Percentiles rank a stretch among this genome's conserved stretches.
Evolutionary conservation across 2,888 invertebrate species (phyloP).

Genomic region (Leptinotarsa haldemani): DNA sequence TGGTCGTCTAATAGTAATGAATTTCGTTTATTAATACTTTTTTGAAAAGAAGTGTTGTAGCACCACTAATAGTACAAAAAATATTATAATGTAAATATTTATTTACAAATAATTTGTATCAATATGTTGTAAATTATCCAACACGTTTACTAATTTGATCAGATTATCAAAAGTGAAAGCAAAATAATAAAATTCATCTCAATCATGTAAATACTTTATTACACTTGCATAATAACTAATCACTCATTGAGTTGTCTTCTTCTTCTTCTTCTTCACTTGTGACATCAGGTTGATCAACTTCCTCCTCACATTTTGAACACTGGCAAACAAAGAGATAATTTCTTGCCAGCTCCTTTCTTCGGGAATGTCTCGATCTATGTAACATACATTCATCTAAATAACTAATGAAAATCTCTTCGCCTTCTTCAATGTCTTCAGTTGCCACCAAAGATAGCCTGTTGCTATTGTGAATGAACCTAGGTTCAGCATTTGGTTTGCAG

Average conservation of each 20-base stretch:
- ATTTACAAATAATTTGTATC: too few relatives aligned
- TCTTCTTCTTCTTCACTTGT: slow-evolving; percentile 84
- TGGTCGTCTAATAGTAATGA: too few relatives aligned
- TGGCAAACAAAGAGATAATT: slow-evolving; percentile 86
- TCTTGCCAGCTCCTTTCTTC: slow-evolving; percentile 83
- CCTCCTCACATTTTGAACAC: slow-evolving; percentile 81
- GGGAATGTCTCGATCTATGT: slow-evolving; percentile 84
- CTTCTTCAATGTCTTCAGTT: slow-evolving; percentile 76
- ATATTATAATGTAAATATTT: too few relatives aligned
- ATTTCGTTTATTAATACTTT: too few relatives aligned
- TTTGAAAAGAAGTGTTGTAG: too few relatives aligned
- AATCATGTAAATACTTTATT: background rate
- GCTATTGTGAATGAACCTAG: slow-evolving; percentile 86
- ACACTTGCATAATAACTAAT: slow-evolving; percentile 2
- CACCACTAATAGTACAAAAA: too few relatives aligned
- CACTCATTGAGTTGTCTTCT: slow-evolving; percentile 57
- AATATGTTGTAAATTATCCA: too few relatives aligned
- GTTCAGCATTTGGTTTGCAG: slow-evolving; percentile 89
- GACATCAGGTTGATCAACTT: slow-evolving; percentile 81
- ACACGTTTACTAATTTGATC: too few relatives aligned
- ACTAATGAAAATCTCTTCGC: slow-evolving; percentile 90
- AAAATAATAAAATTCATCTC: background rate
- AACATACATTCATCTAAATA: slow-evolving; percentile 90
- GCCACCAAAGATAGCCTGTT: slow-evolving; percentile 80
- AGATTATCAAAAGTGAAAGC: background rate